These are phyloP conservation scores for Erebia ligea DNA, from an alignment of 2,888 invertebrate genomes.

Conservation along the genomic window DNA sequence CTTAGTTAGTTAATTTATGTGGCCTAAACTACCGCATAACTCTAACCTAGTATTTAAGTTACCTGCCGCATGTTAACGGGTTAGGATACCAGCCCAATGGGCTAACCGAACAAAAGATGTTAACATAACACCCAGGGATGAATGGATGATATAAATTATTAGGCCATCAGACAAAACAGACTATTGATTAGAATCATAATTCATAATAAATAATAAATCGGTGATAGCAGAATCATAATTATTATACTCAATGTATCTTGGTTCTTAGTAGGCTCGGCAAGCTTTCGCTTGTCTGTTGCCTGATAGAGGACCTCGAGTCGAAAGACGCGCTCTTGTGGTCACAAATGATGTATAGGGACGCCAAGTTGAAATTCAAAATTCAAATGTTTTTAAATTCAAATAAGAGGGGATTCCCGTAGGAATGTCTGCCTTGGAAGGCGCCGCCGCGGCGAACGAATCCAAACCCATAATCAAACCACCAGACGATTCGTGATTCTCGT, in stretches of 20 bases:
- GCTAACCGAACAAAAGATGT: constrained; percentile 63
- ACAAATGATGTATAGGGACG: too few species aligned
- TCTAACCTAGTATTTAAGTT: background rate
- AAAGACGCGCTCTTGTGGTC: too few species aligned
- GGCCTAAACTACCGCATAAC: constrained; percentile 25
- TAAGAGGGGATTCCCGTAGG: too few species aligned
- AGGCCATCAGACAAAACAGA: constrained; percentile 62
- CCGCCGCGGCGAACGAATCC: too few species aligned
- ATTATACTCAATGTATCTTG: background rate
- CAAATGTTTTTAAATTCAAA: too few species aligned
- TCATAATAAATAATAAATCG: constrained; percentile 42
- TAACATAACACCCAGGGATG: constrained; percentile 51
- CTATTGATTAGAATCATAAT: constrained; percentile 63
- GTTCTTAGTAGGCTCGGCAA: background rate
- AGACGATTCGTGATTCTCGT: too few species aligned
- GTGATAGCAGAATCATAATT: constrained; percentile 7
- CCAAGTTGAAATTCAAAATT: too few species aligned
- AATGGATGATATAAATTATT: constrained; percentile 64
- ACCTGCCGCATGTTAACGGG: constrained; percentile 13
- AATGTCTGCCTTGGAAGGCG: too few species aligned
- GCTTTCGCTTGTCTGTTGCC: too few species aligned
- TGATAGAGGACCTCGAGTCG: too few species aligned
- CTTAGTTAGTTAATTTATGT: too few species aligned
- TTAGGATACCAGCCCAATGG: constrained; percentile 40
- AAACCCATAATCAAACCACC: too few species aligned